Evolutionary conservation across 2,888 invertebrate genomes (phyloP).

Genomic region (Lucinisca nassula): DNA sequence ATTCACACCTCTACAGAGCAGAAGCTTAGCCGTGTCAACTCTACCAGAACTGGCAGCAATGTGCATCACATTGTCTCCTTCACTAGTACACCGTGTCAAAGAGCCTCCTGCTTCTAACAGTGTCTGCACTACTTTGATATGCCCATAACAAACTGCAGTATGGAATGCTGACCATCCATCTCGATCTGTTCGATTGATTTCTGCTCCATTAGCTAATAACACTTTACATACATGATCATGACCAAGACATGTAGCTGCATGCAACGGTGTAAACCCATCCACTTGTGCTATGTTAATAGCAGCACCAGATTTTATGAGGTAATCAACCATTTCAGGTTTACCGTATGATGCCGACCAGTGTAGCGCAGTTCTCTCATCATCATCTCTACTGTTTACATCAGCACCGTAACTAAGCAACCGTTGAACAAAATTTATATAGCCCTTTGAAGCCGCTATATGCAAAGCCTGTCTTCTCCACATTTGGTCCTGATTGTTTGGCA

Average conservation of each 20-base stretch:
- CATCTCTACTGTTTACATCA: conserved; percentile 78
- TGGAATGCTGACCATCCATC: conserved; percentile 86
- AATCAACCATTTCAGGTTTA: conserved; percentile 69
- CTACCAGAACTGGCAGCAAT: conserved; percentile 81
- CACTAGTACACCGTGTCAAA: conserved; percentile 74
- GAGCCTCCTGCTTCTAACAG: conserved; percentile 78
- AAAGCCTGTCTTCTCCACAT: conserved; percentile 83
- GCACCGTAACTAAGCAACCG: conserved; percentile 77
- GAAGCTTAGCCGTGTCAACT: conserved; percentile 71
- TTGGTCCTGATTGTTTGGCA: conserved; percentile 71
- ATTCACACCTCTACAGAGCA: conserved; percentile 73
- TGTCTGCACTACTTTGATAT: conserved; percentile 74
- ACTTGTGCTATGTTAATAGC: conserved; percentile 79
- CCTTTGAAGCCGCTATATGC: conserved; percentile 82
- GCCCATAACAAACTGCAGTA: conserved; percentile 83
- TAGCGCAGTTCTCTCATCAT: conserved; percentile 82
- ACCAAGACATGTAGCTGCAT: conserved; percentile 83
- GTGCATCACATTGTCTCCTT: conserved; percentile 82
- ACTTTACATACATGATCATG: conserved; percentile 74
- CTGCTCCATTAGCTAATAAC: conserved; percentile 78
- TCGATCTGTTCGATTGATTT: conserved; percentile 77
- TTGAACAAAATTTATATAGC: conserved; percentile 73
- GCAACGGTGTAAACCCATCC: conserved; percentile 85
- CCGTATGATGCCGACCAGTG: conserved; percentile 83
- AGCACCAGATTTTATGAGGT: conserved; percentile 77